Percentiles rank a stretch among this genome's conserved stretches.
phyloP scores from a whole-genome alignment of 2,888 invertebrate genomes.

The Idaea straminata region DNA sequence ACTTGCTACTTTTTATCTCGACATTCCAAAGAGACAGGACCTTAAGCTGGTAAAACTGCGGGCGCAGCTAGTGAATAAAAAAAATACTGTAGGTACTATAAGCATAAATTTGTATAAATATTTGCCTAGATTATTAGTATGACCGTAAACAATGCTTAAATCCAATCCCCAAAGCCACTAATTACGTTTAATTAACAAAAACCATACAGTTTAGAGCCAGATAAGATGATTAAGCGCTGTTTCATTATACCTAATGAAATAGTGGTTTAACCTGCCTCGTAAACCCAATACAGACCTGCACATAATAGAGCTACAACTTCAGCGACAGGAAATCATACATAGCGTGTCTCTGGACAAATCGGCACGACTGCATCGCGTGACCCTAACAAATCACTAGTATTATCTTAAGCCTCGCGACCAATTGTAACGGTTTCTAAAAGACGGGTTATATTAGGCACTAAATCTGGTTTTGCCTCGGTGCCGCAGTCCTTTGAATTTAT shows the following conservation, averaged over 20 bases:
- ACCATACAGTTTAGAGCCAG: background rate
- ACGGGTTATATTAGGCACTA: background rate
- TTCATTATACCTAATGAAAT: slow-evolving; percentile 1
- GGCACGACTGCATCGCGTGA: background rate
- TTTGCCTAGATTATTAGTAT: background rate
- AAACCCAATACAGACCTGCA: background rate
- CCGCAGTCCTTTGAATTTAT: too few relatives aligned
- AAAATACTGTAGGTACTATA: background rate
- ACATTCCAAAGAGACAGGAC: too few relatives aligned
- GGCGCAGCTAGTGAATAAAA: background rate
- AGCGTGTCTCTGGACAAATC: background rate
- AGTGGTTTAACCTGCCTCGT: background rate
- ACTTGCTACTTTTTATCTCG: too few relatives aligned
- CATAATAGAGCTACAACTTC: background rate
- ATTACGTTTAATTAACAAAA: background rate
- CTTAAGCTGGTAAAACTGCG: too few relatives aligned
- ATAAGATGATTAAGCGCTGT: background rate
- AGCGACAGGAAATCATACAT: background rate
- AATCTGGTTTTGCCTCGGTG: too few relatives aligned
- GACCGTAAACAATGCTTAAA: background rate
- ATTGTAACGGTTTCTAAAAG: background rate
- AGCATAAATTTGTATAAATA: background rate
- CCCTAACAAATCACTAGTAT: background rate
- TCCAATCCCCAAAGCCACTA: background rate
- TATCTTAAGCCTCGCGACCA: background rate